Evolutionary conservation across 2,888 invertebrate species (phyloP), one percentile per base, ranked within the genome.

Genomic region (Archaeoteleia sp.): DNA sequence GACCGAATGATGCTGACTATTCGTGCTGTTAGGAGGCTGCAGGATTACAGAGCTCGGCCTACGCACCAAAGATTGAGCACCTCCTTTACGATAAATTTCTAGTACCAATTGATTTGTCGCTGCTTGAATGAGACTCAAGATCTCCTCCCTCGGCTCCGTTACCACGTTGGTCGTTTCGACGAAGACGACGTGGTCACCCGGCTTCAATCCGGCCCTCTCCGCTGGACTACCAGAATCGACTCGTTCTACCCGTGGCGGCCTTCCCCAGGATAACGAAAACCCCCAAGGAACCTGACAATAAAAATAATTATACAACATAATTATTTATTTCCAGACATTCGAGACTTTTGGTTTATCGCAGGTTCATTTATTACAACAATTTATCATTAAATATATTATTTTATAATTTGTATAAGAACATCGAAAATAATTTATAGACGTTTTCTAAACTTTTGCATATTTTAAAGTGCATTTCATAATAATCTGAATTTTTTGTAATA

Each of bases 241-340:
- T 60, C 95, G 88, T 81, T 95, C 95, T 34, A 95, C 92, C 13
- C 94, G 88, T 1, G 95, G 95, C 0, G 95, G 95, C 78, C 93
- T 91, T 3, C 95, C 95, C 95, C 95, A 95, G 0, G 95, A 94
- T 48, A 95, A 91, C 2, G 94, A 94, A 86, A 95, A 95, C 9
- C 95, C 95, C 85, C 85, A 85, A 71, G 85, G 78, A 15, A 83
- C 67, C 83, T 85, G 72, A 5, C 17, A 40, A 32, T 7, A 27
- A 45, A 43, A 37, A 10, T 10, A n/a, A 62, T n/a, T n/a, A n/a
- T n/a, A n/a, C n/a, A n/a, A n/a, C n/a, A n/a, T n/a, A n/a, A n/a
- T n/a, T n/a, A n/a, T n/a, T n/a, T n/a, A n/a, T n/a, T n/a, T n/a
- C n/a, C n/a, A n/a, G n/a, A n/a, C n/a, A n/a, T n/a, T n/a, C n/a